Evolutionary conservation across 2,113 vertebrate species (phyloP).

Genomic region (Pollimyrus isidori): DNA sequence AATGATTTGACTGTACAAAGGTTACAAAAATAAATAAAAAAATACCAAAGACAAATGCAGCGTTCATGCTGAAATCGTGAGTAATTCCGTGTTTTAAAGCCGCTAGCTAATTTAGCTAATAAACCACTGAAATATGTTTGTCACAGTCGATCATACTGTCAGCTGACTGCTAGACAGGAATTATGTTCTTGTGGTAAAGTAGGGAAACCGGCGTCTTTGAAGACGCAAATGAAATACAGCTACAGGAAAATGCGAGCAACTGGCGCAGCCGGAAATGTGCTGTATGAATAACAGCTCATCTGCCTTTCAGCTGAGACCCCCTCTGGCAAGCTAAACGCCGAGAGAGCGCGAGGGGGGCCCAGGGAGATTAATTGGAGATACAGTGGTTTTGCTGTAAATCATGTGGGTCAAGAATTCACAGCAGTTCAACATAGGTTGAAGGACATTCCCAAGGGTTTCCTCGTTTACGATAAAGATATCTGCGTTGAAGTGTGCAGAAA

Average conservation of each 20-base stretch:
- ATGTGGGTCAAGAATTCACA: not conserved
- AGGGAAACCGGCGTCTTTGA: not conserved
- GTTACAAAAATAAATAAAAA: not conserved
- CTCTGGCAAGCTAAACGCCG: not conserved
- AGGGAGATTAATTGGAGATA: not conserved
- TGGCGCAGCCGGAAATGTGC: not conserved
- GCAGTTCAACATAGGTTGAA: not conserved
- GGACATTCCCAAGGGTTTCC: not conserved
- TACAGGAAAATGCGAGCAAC: not conserved
- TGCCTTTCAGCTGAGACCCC: not conserved
- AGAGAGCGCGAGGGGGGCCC: not conserved
- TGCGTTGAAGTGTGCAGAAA: slow-evolving; percentile 1
- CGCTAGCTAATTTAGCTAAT: not conserved
- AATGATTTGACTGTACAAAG: not conserved
- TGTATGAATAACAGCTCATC: not conserved
- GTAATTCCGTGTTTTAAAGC: not conserved
- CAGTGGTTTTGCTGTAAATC: not conserved
- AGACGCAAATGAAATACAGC: not conserved
- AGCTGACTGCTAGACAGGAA: not conserved
- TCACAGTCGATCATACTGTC: not conserved
- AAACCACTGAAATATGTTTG: not conserved
- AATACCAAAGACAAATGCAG: not conserved
- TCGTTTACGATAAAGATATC: not conserved
- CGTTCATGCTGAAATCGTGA: not conserved
- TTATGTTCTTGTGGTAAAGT: not conserved